Evolutionary conservation across 2,888 invertebrate species (phyloP).

Genomic region (Hedychridium roseum): DNA sequence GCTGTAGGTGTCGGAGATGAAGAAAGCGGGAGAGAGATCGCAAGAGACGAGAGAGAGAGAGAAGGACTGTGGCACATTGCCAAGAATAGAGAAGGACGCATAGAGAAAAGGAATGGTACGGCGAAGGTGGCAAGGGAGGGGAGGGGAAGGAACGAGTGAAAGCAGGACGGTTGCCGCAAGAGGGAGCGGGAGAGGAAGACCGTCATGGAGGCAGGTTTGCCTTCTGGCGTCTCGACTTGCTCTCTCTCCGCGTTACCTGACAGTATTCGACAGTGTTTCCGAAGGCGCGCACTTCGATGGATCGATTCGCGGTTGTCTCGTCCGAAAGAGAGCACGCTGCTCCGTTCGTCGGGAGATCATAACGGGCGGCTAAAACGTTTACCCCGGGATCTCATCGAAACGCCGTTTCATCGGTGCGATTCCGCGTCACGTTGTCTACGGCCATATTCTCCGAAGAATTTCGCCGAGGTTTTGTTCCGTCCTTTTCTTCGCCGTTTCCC

Average conservation of each 20-base stretch:
- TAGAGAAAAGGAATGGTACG: too few relatives aligned
- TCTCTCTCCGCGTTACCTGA: slow-evolving; percentile 37
- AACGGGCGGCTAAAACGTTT: slow-evolving; percentile 13
- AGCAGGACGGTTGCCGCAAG: not conserved
- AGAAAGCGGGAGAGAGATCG: not conserved
- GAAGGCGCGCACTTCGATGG: slow-evolving; percentile 51
- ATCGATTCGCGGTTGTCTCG: slow-evolving; percentile 25
- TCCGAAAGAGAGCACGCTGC: slow-evolving; percentile 3
- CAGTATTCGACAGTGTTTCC: slow-evolving; percentile 42
- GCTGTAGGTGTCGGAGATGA: slow-evolving; percentile 21
- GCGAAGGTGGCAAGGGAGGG: not conserved
- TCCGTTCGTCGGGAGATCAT: slow-evolving; percentile 7
- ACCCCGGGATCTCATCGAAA: not conserved
- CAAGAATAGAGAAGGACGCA: not conserved
- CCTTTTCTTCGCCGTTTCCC: not conserved
- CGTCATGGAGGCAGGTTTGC: slow-evolving; percentile 44
- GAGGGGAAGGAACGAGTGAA: not conserved
- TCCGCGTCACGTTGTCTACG: not conserved
- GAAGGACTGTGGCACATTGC: slow-evolving; percentile 6
- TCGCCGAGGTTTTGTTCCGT: not conserved
- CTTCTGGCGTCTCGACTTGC: slow-evolving; percentile 44
- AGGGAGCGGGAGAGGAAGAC: slow-evolving; percentile 18
- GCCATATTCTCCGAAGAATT: not conserved
- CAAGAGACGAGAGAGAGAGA: slow-evolving; percentile 7
- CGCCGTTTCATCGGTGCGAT: slow-evolving; percentile 1